These are phyloP conservation scores for Flabesymbios commensalis DNA, from an alignment of 2,888 invertebrate species.

Conservation along the genomic window DNA sequence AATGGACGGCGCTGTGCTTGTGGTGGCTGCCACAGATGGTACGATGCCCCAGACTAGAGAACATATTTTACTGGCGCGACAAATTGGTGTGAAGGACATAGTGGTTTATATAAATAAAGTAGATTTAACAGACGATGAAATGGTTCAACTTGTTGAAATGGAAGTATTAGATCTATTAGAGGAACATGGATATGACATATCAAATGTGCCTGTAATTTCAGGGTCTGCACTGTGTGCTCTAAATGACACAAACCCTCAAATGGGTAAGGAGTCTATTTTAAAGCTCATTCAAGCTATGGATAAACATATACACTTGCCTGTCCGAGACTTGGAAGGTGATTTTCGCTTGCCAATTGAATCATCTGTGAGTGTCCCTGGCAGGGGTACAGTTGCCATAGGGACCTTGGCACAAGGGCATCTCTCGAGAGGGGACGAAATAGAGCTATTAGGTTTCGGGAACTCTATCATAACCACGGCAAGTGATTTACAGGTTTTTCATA, in stretches of 20 bases:
- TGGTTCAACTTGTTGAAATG: conserved; percentile 77
- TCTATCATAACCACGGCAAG: conserved; percentile 74
- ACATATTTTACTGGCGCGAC: conserved; percentile 86
- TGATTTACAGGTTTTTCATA: conserved; percentile 75
- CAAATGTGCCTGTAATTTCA: conserved; percentile 73
- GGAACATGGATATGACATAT: conserved; percentile 83
- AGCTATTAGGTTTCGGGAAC: conserved; percentile 78
- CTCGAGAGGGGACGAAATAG: conserved; percentile 74
- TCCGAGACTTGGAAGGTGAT: conserved; percentile 76
- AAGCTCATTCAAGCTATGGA: conserved; percentile 78
- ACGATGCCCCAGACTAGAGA: conserved; percentile 96
- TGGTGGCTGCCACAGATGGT: conserved; percentile 91
- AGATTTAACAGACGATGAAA: conserved; percentile 81
- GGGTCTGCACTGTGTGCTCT: conserved; percentile 88
- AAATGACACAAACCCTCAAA: conserved; percentile 65
- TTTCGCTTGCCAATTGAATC: conserved; percentile 83
- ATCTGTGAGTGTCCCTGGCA: conserved; percentile 79
- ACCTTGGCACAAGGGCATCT: conserved; percentile 79
- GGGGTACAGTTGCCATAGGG: conserved; percentile 89
- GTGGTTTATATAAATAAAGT: conserved; percentile 82
- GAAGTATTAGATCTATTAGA: conserved; percentile 84
- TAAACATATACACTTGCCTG: conserved; percentile 73
- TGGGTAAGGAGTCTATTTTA: conserved; percentile 76
- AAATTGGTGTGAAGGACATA: conserved; percentile 59
- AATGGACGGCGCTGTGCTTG: conserved; percentile 90